Evolutionary conservation across 1,140 invertebrate genomes (phyloP).

Genomic region (Potamilus streckersoni): DNA sequence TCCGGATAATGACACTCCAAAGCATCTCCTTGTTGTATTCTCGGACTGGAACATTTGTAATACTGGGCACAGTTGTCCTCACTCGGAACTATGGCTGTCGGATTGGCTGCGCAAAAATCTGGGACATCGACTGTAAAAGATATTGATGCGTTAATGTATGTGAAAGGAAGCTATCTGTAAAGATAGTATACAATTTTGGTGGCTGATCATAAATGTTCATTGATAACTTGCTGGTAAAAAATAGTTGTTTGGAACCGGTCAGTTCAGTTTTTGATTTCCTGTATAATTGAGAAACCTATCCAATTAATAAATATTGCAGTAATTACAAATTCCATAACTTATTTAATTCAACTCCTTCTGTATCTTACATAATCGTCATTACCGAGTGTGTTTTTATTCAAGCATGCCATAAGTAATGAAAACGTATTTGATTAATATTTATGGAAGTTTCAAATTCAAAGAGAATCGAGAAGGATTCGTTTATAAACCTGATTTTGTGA

Average conservation of each 20-base stretch:
- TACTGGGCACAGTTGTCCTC: conserved; percentile 52
- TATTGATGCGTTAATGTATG: background rate
- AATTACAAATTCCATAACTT: too few species aligned
- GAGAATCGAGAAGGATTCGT: too few species aligned
- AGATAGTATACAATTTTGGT: too few species aligned
- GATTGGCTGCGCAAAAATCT: conserved; percentile 32
- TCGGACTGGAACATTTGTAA: conserved; percentile 43
- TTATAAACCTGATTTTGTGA: too few species aligned
- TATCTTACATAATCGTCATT: too few species aligned
- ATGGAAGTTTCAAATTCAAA: too few species aligned
- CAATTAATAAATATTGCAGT: background rate
- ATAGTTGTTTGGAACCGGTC: conserved; percentile 12
- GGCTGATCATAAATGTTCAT: background rate
- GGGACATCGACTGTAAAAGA: conserved; percentile 29
- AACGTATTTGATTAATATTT: too few species aligned
- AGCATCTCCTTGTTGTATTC: background rate
- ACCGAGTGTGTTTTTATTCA: too few species aligned
- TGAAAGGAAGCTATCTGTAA: background rate
- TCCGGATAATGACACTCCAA: conserved; percentile 45
- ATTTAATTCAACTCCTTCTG: too few species aligned
- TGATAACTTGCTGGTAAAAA: background rate
- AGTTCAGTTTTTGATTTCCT: background rate
- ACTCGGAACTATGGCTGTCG: conserved; percentile 28
- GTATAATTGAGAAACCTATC: background rate
- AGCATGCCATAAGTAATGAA: too few species aligned